These are phyloP conservation scores for Diploptera punctata DNA, from an alignment of 2,888 invertebrate species.

Conservation along the genomic window DNA sequence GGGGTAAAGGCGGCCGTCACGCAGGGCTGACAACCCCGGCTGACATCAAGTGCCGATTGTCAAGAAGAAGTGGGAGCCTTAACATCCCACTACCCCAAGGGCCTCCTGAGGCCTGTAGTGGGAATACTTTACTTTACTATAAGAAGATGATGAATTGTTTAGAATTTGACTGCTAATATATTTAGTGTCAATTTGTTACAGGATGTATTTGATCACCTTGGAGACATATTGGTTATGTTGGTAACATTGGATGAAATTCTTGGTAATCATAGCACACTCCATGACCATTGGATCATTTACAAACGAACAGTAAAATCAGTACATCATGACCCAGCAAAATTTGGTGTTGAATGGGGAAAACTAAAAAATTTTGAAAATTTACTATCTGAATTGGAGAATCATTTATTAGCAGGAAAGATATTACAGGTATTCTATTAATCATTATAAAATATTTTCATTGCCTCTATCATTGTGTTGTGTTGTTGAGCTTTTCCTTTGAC, in stretches of 20 bases:
- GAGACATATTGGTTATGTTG: constrained; percentile 57
- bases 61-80: no score
- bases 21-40: no score
- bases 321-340: constrained; percentile 66
- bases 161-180: no score
- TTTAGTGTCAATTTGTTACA: constrained; percentile 53
- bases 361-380: constrained; percentile 73
- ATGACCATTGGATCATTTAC: constrained; percentile 79
- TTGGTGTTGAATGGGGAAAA: constrained; percentile 66
- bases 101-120: no score
- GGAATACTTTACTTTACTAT: no score
- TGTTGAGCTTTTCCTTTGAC: no score
- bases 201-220: constrained; percentile 56
- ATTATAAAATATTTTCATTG: no score
- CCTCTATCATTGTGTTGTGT: no score
- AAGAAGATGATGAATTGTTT: no score
- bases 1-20: no score
- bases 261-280: constrained; percentile 61
- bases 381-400: constrained; percentile 70
- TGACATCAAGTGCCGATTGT: no score
- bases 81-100: no score
- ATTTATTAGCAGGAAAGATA: constrained; percentile 66
- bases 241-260: constrained; percentile 72
- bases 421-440: constrained; percentile 74
- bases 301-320: constrained; percentile 75